These are phyloP conservation scores for Andrena cerasifolii DNA, from an alignment of 1,140 invertebrate species.

Conservation along the genomic window DNA sequence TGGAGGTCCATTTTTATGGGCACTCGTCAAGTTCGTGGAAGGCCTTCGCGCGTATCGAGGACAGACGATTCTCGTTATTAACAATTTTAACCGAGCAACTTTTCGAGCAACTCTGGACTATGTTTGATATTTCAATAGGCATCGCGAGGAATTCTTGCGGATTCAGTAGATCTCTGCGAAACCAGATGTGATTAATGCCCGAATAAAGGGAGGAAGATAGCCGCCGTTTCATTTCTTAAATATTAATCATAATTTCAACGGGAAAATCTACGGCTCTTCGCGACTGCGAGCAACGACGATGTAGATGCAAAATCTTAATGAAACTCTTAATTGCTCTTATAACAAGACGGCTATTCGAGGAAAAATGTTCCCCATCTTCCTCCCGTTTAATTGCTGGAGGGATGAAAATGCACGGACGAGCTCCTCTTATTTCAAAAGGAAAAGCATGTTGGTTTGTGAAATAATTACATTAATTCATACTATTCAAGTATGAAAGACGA, in stretches of 20 bases:
- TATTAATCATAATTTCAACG: constrained; percentile 1
- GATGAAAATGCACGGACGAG: neutral
- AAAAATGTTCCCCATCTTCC: neutral
- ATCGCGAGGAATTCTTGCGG: neutral
- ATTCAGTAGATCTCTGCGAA: too few relatives aligned
- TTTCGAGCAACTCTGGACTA: neutral
- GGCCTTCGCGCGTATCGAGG: neutral
- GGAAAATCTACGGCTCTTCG: neutral
- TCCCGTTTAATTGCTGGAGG: neutral
- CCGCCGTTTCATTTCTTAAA: neutral
- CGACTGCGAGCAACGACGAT: neutral
- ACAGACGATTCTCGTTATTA: neutral
- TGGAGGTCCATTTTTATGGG: neutral
- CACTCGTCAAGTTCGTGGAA: neutral
- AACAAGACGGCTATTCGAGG: neutral
- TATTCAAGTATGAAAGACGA: neutral
- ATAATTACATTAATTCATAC: too few relatives aligned
- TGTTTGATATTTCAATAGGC: neutral
- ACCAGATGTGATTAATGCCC: too few relatives aligned
- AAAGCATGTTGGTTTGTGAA: neutral
- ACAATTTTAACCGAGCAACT: neutral
- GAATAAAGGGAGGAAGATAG: neutral
- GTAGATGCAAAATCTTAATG: constrained; percentile 2
- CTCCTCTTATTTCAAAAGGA: too few relatives aligned
- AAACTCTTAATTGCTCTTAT: neutral